Evolutionary conservation across 2,113 vertebrate genomes (phyloP).

Genomic region (Candoia aspera): DNA sequence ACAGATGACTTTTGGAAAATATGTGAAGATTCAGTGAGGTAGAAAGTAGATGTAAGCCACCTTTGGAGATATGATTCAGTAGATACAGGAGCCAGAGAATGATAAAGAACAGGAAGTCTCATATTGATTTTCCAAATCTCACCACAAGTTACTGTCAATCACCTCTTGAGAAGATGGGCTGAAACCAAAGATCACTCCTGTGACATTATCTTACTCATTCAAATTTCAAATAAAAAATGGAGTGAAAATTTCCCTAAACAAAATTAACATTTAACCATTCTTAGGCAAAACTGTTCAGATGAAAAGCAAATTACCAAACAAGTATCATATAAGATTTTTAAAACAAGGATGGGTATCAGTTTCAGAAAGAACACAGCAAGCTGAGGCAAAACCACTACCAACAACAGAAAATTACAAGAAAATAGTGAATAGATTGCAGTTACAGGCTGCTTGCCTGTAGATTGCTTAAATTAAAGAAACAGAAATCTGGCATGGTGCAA

Average conservation of each 20-base stretch:
- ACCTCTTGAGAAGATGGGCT: not conserved
- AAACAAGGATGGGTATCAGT: not conserved
- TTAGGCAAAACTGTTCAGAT: not conserved
- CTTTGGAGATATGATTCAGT: not conserved
- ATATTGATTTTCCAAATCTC: conserved; percentile 1
- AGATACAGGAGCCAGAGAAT: not conserved
- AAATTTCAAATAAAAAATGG: not conserved
- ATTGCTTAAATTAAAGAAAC: not conserved
- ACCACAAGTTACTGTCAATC: not conserved
- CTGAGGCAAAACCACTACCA: not conserved
- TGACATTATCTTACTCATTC: conserved; percentile 5
- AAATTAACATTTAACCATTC: not conserved
- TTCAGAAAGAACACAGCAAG: not conserved
- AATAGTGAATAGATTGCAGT: not conserved
- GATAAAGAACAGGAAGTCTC: not conserved
- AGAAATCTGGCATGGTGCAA: not conserved
- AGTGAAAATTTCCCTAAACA: not conserved
- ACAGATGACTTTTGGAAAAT: not conserved
- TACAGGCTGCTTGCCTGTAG: not conserved
- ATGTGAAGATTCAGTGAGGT: not conserved
- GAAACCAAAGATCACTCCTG: conserved; percentile 8
- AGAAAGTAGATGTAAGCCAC: not conserved
- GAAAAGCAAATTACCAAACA: conserved; percentile 9
- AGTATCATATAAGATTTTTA: not conserved
- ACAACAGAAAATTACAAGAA: not conserved